phyloP scores from a whole-genome alignment of 2,888 invertebrate genomes.

The Cheilosia pagana region DNA sequence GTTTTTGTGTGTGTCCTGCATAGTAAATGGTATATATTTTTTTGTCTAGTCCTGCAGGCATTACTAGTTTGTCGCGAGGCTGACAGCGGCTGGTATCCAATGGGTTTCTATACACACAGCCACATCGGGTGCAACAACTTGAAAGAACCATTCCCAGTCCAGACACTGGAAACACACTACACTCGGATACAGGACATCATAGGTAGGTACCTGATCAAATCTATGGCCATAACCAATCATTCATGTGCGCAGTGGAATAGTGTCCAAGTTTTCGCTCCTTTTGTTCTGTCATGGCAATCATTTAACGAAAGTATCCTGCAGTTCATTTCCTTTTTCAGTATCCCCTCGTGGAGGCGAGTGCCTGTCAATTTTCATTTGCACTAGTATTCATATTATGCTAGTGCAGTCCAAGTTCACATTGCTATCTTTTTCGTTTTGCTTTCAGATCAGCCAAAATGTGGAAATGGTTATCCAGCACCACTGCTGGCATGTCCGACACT shows the following conservation, averaged over 20 bases:
- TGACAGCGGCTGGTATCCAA: slow-evolving; percentile 88
- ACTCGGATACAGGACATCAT: slow-evolving; percentile 79
- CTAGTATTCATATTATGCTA: slow-evolving; percentile 50
- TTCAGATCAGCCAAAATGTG: slow-evolving; percentile 80
- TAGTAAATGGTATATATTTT: neutral
- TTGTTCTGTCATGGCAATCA: slow-evolving; percentile 17
- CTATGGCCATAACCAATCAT: slow-evolving; percentile 40
- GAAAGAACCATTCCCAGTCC: slow-evolving; percentile 77
- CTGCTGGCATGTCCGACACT: slow-evolving; percentile 84
- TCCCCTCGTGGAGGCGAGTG: slow-evolving; percentile 11
- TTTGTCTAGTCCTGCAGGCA: slow-evolving; percentile 84
- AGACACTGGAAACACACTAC: slow-evolving; percentile 78
- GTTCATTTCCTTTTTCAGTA: neutral
- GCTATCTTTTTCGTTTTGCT: slow-evolving; percentile 12
- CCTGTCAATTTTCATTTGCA: slow-evolving; percentile 60
- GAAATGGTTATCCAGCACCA: slow-evolving; percentile 75
- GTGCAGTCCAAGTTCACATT: slow-evolving; percentile 21
- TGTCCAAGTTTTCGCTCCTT: slow-evolving; percentile 5
- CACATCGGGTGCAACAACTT: slow-evolving; percentile 83
- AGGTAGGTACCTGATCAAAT: slow-evolving; percentile 76
- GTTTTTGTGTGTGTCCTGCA: slow-evolving; percentile 16
- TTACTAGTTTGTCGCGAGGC: slow-evolving; percentile 87
- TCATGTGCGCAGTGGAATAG: slow-evolving; percentile 39
- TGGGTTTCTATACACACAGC: slow-evolving; percentile 87
- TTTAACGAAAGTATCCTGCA: slow-evolving; percentile 24